These are phyloP conservation scores for Noctua pronuba DNA, from an alignment of 2,888 invertebrate genomes.

Conservation along the genomic window DNA sequence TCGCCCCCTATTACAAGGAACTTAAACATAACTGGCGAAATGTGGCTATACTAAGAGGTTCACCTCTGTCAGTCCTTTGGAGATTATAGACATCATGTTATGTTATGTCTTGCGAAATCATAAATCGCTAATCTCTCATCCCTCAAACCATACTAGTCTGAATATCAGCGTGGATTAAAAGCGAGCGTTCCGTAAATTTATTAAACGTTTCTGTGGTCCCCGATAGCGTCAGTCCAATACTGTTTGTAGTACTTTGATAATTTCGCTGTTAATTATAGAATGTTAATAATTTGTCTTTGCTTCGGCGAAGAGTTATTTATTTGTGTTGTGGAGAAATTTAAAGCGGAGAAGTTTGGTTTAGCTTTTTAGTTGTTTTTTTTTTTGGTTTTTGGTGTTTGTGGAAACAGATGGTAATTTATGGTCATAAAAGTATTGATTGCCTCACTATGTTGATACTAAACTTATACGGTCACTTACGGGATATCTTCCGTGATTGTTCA, in stretches of 20 bases:
- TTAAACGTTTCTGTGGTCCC: slow-evolving; percentile 44
- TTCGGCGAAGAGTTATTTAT: slow-evolving; percentile 25
- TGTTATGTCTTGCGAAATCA: too few species aligned
- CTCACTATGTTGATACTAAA: neutral
- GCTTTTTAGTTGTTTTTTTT: neutral
- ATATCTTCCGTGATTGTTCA: too few species aligned
- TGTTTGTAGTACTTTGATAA: slow-evolving; percentile 34
- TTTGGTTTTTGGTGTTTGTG: neutral
- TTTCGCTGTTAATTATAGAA: slow-evolving; percentile 49
- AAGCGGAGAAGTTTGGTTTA: neutral
- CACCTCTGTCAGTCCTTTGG: too few species aligned
- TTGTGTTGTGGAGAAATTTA: slow-evolving; percentile 13
- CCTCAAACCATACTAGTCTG: slow-evolving; percentile 4
- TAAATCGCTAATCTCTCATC: slow-evolving; percentile 11
- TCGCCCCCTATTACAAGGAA: neutral
- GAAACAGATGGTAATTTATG: neutral
- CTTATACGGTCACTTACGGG: too few species aligned
- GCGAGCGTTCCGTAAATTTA: slow-evolving; percentile 45
- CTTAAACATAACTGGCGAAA: too few species aligned
- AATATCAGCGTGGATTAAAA: slow-evolving; percentile 51
- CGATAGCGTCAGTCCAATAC: slow-evolving; percentile 43
- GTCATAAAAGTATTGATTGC: neutral
- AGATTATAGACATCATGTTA: too few species aligned
- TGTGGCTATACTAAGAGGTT: neutral
- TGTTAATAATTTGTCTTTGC: slow-evolving; percentile 48